Evolutionary conservation across 2,888 invertebrate genomes (phyloP), one percentile per base, ranked within the genome.

Genomic region (Drosophila cracens): DNA sequence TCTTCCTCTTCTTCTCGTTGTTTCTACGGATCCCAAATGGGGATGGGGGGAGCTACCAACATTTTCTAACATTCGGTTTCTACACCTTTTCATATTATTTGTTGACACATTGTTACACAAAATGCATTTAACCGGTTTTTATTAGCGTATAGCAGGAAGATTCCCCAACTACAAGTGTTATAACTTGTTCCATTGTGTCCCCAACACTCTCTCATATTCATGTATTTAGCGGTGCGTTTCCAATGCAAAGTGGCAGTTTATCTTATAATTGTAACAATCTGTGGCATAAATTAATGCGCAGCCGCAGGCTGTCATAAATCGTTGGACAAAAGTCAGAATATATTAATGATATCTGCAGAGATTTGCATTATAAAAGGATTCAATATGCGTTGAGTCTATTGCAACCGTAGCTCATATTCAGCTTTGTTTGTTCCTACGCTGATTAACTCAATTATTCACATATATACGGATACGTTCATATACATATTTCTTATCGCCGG

Each of bases 101-200:
- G 89, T 89, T 87, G 87, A 87, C 90, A 90, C 90, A 88, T 86
- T 88, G 90, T 86, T 90, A 86, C 90, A 87, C 86, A 88, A 87
- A 87, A 87, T 87, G 78, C 83, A 81, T 81, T 89, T 83, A 80
- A 84, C 83, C 87, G 89, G 89, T 90, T 89, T 89, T 52, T 63
- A 64, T 60, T 52, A 34, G 33, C 46, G 57, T 60, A 46, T 10
- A 74, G 53, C 54, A 69, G 63, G 8, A 60, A 58, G 59, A 51
- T 59, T 33, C 52, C 52, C 58, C 49, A 16, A 29, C n/a, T 21
- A 11, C 16, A 21, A 21, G 31, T 40, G 33, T 33, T 10, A 34
- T 33, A 61, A 57, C 46, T 56, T 36, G 13, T 51, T 70, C 36
- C 52, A 61, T 74, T 74, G 61, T 74, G 25, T 36, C 21, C 40